Conservation (phyloP, 1,140 invertebrate genomes). For the Andricus grossulariae region DNA sequence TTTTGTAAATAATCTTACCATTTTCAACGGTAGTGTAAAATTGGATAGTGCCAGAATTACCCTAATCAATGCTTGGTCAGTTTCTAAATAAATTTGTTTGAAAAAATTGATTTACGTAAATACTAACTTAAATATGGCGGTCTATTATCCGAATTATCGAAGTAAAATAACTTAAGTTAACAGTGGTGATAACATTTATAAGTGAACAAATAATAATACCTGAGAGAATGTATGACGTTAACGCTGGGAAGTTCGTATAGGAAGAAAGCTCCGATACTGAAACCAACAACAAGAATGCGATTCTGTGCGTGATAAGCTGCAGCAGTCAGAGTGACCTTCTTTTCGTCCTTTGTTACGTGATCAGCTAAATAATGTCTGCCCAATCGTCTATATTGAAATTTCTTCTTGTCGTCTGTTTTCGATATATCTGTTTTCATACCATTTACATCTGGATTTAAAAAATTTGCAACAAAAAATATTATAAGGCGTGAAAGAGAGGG, state of each 20-base stretch:
- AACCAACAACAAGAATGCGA: constrained; percentile 85
- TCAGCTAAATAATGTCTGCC: constrained; percentile 85
- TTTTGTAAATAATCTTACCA: too few relatives aligned
- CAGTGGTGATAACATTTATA: background rate
- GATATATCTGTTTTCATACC: constrained; percentile 33
- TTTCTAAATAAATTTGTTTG: too few relatives aligned
- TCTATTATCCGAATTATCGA: too few relatives aligned
- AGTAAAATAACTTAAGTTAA: too few relatives aligned
- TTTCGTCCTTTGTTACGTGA: constrained; percentile 79
- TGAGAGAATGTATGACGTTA: constrained; percentile 92
- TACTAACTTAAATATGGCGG: too few relatives aligned
- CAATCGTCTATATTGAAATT: constrained; percentile 82
- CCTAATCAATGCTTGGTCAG: too few relatives aligned
- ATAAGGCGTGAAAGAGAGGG: too few relatives aligned
- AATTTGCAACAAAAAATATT: background rate
- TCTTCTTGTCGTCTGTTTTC: constrained; percentile 68
- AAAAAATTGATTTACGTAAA: too few relatives aligned
- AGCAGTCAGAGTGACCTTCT: constrained; percentile 82
- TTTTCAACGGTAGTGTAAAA: too few relatives aligned
- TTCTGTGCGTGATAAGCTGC: constrained; percentile 87
- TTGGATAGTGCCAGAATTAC: too few relatives aligned
- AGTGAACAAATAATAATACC: constrained; percentile 67
- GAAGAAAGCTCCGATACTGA: constrained; percentile 89
- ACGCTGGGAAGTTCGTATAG: constrained; percentile 95
- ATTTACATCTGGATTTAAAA: constrained; percentile 1